A percentile compares a stretch with the other conserved stretches of the same genome.
Conservation (phyloP, 2,797 vertebrate genomes). For the Allobates femoralis region DNA sequence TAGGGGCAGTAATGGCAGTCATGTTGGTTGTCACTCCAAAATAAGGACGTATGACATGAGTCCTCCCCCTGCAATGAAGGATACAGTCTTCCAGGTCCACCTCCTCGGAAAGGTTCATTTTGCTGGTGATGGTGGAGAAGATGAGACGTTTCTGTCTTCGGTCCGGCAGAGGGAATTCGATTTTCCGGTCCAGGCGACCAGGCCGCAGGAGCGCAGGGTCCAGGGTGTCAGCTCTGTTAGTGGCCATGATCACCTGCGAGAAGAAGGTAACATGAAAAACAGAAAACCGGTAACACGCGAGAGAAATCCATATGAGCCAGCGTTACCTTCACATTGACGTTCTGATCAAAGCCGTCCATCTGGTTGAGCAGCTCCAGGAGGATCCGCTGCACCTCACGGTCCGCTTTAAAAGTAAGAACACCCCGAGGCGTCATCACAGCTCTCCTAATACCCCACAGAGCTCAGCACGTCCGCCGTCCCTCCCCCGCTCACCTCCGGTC, state of each 20-base stretch:
- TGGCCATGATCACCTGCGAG: slow-evolving; percentile 93
- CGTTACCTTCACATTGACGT: slow-evolving; percentile 92
- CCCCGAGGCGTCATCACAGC: no score
- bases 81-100: slow-evolving; percentile 96
- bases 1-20: neutral
- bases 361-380: slow-evolving; percentile 93
- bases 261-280: neutral
- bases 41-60: neutral
- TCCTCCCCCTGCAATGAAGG: slow-evolving; percentile 67
- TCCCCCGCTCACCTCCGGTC: slow-evolving; percentile 82
- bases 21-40: neutral
- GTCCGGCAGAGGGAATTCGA: slow-evolving; percentile 93
- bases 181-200: slow-evolving; percentile 91
- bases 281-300: neutral
- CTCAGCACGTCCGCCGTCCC: neutral
- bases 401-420: slow-evolving; percentile 76
- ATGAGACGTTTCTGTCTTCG: slow-evolving; percentile 91
- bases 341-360: slow-evolving; percentile 97
- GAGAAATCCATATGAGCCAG: accelerated
- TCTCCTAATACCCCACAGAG: neutral
- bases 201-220: slow-evolving; percentile 91
- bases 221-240: slow-evolving; percentile 92
- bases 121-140: slow-evolving; percentile 95
- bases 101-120: slow-evolving; percentile 96
- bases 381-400: slow-evolving; percentile 92